Conservation (phyloP, 2,113 vertebrate genomes). For the Chionodraco myersi region DNA sequence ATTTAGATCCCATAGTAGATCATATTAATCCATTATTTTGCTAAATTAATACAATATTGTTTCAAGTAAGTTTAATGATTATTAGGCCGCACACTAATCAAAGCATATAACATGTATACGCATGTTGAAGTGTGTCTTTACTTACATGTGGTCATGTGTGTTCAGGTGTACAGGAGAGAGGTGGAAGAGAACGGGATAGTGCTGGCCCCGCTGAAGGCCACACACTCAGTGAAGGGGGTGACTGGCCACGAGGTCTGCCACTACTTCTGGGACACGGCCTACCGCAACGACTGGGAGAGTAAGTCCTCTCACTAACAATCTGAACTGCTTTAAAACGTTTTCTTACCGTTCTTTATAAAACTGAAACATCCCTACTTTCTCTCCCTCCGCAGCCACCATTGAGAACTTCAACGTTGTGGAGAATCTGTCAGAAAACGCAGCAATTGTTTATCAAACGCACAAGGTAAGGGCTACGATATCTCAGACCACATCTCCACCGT, state of each 20-base stretch:
- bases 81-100: neutral
- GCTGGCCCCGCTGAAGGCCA: slow-evolving; percentile 96
- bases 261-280: slow-evolving; percentile 96
- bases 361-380: neutral
- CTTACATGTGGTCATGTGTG: neutral
- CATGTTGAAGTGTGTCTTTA: neutral
- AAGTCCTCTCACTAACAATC: slow-evolving; percentile 62
- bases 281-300: slow-evolving; percentile 99
- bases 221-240: slow-evolving; percentile 94
- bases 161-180: slow-evolving; percentile 96
- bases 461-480: slow-evolving; percentile 84
- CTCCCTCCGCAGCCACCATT: slow-evolving; percentile 87
- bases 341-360: neutral
- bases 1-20: too few species aligned
- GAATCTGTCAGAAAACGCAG: slow-evolving; percentile 92
- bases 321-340: neutral
- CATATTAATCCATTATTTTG: too few species aligned
- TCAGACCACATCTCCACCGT: rapidly evolving
- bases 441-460: slow-evolving; percentile 94
- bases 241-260: slow-evolving; percentile 97
- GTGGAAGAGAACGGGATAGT: slow-evolving; percentile 98
- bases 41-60: neutral
- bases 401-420: slow-evolving; percentile 97
- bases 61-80: neutral
- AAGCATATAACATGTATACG: neutral